Conservation (phyloP, 2,888 invertebrate species). For the Ectemnius continuus region DNA sequence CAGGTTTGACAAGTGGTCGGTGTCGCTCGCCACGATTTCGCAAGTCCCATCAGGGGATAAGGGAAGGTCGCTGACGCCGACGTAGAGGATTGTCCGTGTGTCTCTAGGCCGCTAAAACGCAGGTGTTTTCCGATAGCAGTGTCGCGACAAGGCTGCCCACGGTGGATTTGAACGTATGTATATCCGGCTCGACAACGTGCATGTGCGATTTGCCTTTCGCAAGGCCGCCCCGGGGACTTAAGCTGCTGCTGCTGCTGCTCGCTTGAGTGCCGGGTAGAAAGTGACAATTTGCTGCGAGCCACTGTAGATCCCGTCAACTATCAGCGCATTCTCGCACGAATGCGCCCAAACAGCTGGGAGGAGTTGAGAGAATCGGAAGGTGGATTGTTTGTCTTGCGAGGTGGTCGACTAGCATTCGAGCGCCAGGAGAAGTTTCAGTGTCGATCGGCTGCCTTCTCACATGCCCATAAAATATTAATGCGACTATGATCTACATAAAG, state of each 20-base stretch:
- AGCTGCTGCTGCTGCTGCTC: slow-evolving; percentile 13
- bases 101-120: slow-evolving; percentile 43
- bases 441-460: neutral
- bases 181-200: slow-evolving; percentile 35
- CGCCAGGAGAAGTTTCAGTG: too few relatives aligned
- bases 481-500: neutral
- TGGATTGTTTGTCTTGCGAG: too few relatives aligned
- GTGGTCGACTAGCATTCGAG: too few relatives aligned
- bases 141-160: slow-evolving; percentile 48
- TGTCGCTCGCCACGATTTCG: slow-evolving; percentile 25
- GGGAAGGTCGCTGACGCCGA: slow-evolving; percentile 51
- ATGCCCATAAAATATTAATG: neutral
- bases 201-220: slow-evolving; percentile 45
- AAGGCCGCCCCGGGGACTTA: slow-evolving; percentile 43
- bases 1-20: too few relatives aligned
- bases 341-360: too few relatives aligned
- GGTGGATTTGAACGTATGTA: slow-evolving; percentile 28
- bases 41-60: slow-evolving; percentile 42
- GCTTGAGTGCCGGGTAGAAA: slow-evolving; percentile 26
- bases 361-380: too few relatives aligned
- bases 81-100: slow-evolving; percentile 44
- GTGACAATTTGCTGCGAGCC: slow-evolving; percentile 20
- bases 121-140: slow-evolving; percentile 51
- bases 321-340: neutral
- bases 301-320: neutral